These are phyloP conservation scores for Phrynocephalus forsythii DNA, from an alignment of 2,797 vertebrate species.

Conservation along the genomic window DNA sequence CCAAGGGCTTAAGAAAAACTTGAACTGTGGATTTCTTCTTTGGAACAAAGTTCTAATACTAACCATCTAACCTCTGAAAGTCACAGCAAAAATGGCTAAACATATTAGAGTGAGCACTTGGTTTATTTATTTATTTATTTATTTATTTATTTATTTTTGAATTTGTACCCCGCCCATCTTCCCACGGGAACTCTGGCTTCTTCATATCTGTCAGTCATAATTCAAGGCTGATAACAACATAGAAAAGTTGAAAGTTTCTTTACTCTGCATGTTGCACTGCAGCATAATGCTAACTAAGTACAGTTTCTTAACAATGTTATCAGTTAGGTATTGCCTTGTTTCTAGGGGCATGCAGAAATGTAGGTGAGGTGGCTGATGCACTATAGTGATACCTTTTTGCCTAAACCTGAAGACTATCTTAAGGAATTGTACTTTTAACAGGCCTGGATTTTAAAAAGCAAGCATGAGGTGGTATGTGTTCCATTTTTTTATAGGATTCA, in stretches of 20 bases:
- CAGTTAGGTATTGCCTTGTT: background rate
- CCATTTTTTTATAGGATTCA: background rate
- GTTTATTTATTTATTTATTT: no score
- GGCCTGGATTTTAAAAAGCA: background rate
- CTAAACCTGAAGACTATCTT: background rate
- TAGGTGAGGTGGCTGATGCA: background rate
- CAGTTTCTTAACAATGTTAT: background rate
- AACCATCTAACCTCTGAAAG: background rate
- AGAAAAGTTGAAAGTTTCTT: background rate
- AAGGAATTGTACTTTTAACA: background rate
- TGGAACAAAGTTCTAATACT: slow-evolving; percentile 1
- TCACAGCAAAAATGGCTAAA: background rate
- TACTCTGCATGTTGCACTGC: background rate
- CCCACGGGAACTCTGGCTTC: no score
- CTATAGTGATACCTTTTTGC: background rate
- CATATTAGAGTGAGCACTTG: background rate
- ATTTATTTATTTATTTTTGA: no score
- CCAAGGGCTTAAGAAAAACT: slow-evolving; percentile 1
- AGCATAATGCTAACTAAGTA: background rate
- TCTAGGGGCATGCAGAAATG: background rate
- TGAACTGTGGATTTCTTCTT: slow-evolving; percentile 14
- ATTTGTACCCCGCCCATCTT: no score
- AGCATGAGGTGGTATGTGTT: background rate
- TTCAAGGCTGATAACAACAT: background rate
- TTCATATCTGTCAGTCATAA: background rate